These are phyloP conservation scores for Pterocles burchelli DNA, from an alignment of 2,113 vertebrate genomes.

Conservation along the genomic window DNA sequence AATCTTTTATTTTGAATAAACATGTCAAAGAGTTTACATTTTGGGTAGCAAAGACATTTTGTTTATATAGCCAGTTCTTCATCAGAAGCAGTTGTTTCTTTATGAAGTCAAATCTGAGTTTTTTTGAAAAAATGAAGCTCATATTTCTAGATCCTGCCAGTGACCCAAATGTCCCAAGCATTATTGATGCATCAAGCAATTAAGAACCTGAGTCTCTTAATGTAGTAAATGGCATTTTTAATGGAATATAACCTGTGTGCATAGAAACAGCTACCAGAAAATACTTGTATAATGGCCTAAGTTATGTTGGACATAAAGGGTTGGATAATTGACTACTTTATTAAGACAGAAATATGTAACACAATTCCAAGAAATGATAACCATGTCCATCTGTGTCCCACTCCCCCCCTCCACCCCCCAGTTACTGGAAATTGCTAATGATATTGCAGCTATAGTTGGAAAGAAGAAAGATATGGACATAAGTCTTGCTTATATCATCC, in stretches of 20 bases:
- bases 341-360: not conserved
- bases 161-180: not conserved
- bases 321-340: not conserved
- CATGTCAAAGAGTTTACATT: not conserved
- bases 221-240: not conserved
- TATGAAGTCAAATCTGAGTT: not conserved
- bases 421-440: not conserved
- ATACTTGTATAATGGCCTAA: not conserved
- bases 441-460: not conserved
- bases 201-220: not conserved
- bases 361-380: conserved; percentile 8
- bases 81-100: not conserved
- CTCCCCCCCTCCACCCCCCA: not conserved
- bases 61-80: not conserved
- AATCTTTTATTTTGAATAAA: not conserved
- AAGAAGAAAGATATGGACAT: not conserved
- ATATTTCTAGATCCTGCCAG: not conserved
- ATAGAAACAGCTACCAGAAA: not conserved
- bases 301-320: not conserved
- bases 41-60: not conserved
- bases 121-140: not conserved
- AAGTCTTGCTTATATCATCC: not conserved
- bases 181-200: not conserved
- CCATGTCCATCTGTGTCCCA: not conserved
- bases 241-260: not conserved